Evolutionary conservation across 2,113 vertebrate genomes (phyloP), one percentile per base, ranked within the genome.

Genomic region (Oceanites oceanicus): DNA sequence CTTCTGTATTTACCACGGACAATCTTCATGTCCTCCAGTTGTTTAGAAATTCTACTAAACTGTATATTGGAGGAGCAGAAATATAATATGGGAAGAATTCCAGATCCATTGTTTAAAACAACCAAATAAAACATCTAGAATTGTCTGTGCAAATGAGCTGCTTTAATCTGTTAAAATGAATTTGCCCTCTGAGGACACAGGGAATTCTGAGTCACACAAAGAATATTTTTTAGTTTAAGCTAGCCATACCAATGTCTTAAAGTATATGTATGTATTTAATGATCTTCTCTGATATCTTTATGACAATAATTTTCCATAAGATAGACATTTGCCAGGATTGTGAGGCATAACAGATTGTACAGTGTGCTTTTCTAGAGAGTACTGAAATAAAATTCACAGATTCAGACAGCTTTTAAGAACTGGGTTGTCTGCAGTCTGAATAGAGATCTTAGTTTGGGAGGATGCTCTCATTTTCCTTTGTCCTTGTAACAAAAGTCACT

Each of bases 401-500:
- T 73, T 70, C 78, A 92, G 71, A 20, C 71, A 77, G 86, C 44
- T 83, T 78, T 70, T 32, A 72, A 29, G 81, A 76, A 12, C 55
- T 53, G 77, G 49, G 40, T 36, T 90, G 85, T 76, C 85, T 88
- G 72, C 71, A 84, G 47, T 15, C 76, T 97, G 92, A 94, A 94
- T 85, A 76, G 56, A 78, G 52, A 70, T 75, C 77, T 91, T 47
- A 4, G 42, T 85, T 91, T 91, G 40, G 68, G 36, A 89, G 49
- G 91, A 65, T 68, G 65, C 70, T 86, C 76, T 80, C 61, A 15
- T 91, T 86, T 89, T 78, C 77, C 53, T 95, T 97, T 97, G 88
- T 96, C 80, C 53, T 50, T 52, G 12, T 79, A 85, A 95, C 97
- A 97, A 95, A 92, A 96, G 94, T 92, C 92, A 58, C 84, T 96